A percentile compares a stretch with the other conserved stretches of the same genome.
Evolutionary conservation across 2,797 vertebrate genomes (phyloP).

Genomic region (Poecilia gillii): DNA sequence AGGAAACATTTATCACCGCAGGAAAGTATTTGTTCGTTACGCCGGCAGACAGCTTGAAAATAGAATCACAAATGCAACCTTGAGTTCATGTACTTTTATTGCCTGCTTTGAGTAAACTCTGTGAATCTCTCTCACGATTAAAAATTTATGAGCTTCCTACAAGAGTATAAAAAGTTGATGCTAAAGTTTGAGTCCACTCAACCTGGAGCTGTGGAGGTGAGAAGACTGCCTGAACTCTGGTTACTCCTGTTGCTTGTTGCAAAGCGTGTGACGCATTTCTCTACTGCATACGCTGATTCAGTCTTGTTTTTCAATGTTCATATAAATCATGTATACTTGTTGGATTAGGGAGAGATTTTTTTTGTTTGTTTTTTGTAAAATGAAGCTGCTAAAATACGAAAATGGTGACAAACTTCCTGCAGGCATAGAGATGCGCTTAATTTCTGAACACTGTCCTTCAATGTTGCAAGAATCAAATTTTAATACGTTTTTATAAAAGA

Average conservation of each 20-base stretch:
- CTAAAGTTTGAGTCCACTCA: neutral
- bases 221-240: neutral
- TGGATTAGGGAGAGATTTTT: neutral
- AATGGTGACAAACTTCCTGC: neutral
- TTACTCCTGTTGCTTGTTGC: neutral
- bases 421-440: neutral
- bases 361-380: neutral
- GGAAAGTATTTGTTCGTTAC: neutral
- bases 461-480: neutral
- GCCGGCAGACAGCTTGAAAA: neutral
- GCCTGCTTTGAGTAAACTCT: neutral
- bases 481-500: too few relatives aligned
- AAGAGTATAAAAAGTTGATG: neutral
- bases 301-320: neutral
- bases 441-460: neutral
- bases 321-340: neutral
- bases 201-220: slow-evolving; percentile 2
- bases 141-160: neutral
- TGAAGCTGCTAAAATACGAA: neutral
- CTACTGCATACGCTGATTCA: neutral
- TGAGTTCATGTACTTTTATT: neutral
- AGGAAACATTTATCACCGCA: neutral
- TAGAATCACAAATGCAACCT: neutral
- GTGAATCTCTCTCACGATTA: neutral
- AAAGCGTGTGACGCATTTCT: neutral